Evolutionary conservation across 2,113 vertebrate species (phyloP), one percentile per base, ranked within the genome.

Genomic region (Mirounga angustirostris): DNA sequence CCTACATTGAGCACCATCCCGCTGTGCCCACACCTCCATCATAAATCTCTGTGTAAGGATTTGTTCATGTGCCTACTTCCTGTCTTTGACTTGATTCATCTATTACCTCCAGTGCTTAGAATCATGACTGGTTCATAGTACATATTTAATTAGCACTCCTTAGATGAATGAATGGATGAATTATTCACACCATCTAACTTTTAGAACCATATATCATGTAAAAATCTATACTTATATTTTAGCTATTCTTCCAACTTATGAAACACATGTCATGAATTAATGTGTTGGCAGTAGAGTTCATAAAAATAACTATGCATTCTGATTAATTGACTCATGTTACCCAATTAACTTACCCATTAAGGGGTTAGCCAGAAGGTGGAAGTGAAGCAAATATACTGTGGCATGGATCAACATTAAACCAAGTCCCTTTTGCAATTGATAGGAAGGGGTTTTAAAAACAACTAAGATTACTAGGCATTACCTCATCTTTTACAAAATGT

Each of bases 271-370:
- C 67, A 80, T 93, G 89, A 88, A 89, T 97, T 91, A 97, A 96
- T 79, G 65, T 3, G 26, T 82, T 91, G 94, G 69, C 94, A 82
- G 59, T 67, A 26, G 83, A 94, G 97, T 97, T 95, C 85, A 95
- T 94, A 88, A 96, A 96, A 97, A 79, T 86, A 91, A 65, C 61
- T 95, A 1, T 93, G 63, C 52, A 40, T 88, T 95, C 84, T 94
- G 93, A 97, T 96, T 89, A 95, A 90, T 87, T 84, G 92, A 94
- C 87, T 92, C 84, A 58, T n/a, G 88, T 85, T 50, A 54, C 46
- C 84, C 67, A 90, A 81, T 97, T 94, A 96, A 95, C 92, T 94
- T 96, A 84, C 69, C 58, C 46, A 87, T 89, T 95, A 95, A 76
- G 13, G 69, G 94, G 69, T 96, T 84, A 90, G 92, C 94, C 89